Base-by-base conservation (phyloP, 2,113 vertebrate species). In the Hyaena hyaena region DNA sequence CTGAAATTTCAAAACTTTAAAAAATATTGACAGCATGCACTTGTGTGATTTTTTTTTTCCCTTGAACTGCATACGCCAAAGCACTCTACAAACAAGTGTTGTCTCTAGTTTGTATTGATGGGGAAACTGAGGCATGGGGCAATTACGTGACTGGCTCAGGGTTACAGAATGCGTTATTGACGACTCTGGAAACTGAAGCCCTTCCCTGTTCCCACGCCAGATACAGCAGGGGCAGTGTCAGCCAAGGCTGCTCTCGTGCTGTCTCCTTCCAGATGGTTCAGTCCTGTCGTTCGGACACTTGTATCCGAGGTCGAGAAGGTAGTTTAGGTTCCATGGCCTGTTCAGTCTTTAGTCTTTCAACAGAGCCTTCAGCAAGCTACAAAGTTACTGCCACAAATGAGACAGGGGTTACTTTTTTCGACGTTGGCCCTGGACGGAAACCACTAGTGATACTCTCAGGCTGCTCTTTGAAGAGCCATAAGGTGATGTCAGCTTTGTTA, bases 321-420 rank as follows among this genome's bases (percentile, higher is more conserved):
- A 63, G 55, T 80, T 88, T n/a, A 17, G 63, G 65, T 73, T 77
- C 77, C 81, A 65, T 82, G 6, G 5, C 63, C 63, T 86, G 55
- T 88, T 92, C 8, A 43, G 48, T 82, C 76, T 95, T 61, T 87
- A 74, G 92, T 97, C 79, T 90, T 33, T 63, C 88, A 69, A 58
- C n/a, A 93, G 76, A 89, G 39, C 80, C 95, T 89, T 69, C 69
- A 76, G 10, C 43, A 80, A 81, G 71, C 79, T 43, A 17, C 48
- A 43, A 43, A 71, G 65, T 96, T 90, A 90, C 55, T 94, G 80
- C 88, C 66, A 71, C 28, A 55, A 90, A 45, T 89, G 73, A 88
- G 31, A 80, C 55, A 48, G 68, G 39, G 87, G 82, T 55, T 79
- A 24, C 69, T 90, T 53, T 74, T 74, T 93, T 33, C 50, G 90